These are phyloP conservation scores for Agonopterix heracliana DNA, from an alignment of 2,888 invertebrate species.

Conservation along the genomic window DNA sequence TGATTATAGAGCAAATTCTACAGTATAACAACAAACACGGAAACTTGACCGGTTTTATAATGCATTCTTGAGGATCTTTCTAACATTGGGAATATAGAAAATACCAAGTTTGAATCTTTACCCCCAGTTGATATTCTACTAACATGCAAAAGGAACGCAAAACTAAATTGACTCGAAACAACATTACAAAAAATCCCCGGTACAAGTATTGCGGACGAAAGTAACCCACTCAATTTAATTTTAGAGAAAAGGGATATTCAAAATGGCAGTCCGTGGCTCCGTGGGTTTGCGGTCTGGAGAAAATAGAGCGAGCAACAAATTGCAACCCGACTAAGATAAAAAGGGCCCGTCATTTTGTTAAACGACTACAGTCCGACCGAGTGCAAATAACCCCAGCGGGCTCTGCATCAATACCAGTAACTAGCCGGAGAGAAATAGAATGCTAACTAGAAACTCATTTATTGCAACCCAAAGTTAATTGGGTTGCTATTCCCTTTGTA, in stretches of 20 bases:
- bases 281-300: slow-evolving; percentile 58
- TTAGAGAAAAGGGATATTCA: slow-evolving; percentile 56
- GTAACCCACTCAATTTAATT: slow-evolving; percentile 48
- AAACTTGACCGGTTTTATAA: too few species aligned
- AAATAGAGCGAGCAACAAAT: slow-evolving; percentile 68
- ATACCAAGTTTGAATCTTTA: too few species aligned
- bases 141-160: too few species aligned
- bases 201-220: slow-evolving; percentile 1
- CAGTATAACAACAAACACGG: too few species aligned
- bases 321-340: slow-evolving; percentile 68
- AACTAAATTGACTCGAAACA: too few species aligned
- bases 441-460: background rate
- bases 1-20: too few species aligned
- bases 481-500: background rate
- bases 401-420: slow-evolving; percentile 29
- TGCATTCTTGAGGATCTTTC: too few species aligned
- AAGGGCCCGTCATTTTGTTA: slow-evolving; percentile 71
- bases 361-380: slow-evolving; percentile 56
- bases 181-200: background rate
- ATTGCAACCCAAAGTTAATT: slow-evolving; percentile 4
- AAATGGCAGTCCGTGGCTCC: slow-evolving; percentile 40
- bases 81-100: too few species aligned
- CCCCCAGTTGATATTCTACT: too few species aligned
- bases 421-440: slow-evolving; percentile 7
- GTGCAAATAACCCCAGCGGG: slow-evolving; percentile 46